Evolutionary conservation across 2,113 vertebrate species (phyloP).

Genomic region (Serilophus lunatus): DNA sequence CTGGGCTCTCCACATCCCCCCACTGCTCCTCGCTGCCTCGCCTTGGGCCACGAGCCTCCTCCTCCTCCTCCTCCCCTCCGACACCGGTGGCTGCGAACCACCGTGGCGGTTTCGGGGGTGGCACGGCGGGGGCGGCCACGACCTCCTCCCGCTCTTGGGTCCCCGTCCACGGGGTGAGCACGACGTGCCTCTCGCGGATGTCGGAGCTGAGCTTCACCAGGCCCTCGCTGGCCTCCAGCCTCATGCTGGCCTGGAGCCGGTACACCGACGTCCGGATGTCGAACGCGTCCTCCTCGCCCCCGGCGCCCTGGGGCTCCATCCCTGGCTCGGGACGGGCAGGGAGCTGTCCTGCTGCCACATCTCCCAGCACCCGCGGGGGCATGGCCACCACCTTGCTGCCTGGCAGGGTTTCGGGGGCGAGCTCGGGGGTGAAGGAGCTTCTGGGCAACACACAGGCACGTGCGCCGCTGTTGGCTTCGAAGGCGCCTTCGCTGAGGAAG

Average conservation of each 20-base stretch:
- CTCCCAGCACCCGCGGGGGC: background rate
- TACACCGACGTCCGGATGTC: background rate
- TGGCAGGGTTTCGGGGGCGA: fast-evolving
- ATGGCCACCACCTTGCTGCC: background rate
- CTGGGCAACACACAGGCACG: fast-evolving
- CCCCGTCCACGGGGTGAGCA: background rate
- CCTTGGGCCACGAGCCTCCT: background rate
- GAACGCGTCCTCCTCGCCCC: fast-evolving
- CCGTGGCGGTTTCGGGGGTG: slow-evolving; percentile 43
- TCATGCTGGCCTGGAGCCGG: background rate
- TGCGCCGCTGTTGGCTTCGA: fast-evolving
- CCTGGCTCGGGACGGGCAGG: fast-evolving
- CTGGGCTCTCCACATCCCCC: fast-evolving
- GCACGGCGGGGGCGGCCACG: fast-evolving
- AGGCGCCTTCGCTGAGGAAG: background rate
- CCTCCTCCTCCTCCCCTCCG: background rate
- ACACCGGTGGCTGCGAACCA: background rate
- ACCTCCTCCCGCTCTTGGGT: background rate
- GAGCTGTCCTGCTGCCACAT: fast-evolving
- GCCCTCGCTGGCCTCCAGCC: background rate
- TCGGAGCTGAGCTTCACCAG: background rate
- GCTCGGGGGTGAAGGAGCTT: background rate
- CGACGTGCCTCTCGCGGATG: fast-evolving
- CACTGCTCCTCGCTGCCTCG: fast-evolving
- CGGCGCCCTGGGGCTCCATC: fast-evolving